Evolutionary conservation across 2,888 invertebrate species (phyloP).

Genomic region (Euproctis similis): DNA sequence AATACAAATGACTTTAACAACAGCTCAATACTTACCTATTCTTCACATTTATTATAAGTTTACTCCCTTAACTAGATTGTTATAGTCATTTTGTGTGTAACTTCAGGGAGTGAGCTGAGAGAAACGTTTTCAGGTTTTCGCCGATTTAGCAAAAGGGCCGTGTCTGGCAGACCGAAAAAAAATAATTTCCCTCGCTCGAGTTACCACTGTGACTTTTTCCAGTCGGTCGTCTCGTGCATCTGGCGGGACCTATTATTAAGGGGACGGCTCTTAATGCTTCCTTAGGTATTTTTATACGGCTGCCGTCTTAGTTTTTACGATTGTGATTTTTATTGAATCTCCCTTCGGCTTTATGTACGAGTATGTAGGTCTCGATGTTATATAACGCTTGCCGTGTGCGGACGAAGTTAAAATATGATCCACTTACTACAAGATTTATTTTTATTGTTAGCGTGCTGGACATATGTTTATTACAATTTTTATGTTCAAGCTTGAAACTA

Average conservation of each 20-base stretch:
- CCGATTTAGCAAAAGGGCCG: constrained; percentile 69
- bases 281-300: constrained; percentile 73
- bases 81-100: too few relatives aligned
- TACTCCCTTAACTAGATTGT: too few relatives aligned
- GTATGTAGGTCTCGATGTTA: constrained; percentile 42
- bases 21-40: too few relatives aligned
- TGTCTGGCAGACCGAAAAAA: constrained; percentile 75
- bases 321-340: constrained; percentile 73
- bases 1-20: too few relatives aligned
- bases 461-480: constrained; percentile 40
- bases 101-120: too few relatives aligned
- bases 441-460: constrained; percentile 55
- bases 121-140: constrained; percentile 54
- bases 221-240: constrained; percentile 72
- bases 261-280: constrained; percentile 71
- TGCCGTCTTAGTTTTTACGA: constrained; percentile 71
- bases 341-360: constrained; percentile 38
- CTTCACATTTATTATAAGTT: too few relatives aligned
- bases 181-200: constrained; percentile 72
- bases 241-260: constrained; percentile 74
- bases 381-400: constrained; percentile 54
- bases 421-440: constrained; percentile 63
- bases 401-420: constrained; percentile 67
- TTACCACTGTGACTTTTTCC: constrained; percentile 71
- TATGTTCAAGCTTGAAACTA: constrained; percentile 26